Evolutionary conservation across 2,113 vertebrate genomes (phyloP), one percentile per base, ranked within the genome.

Genomic region (Indicator maculatus): DNA sequence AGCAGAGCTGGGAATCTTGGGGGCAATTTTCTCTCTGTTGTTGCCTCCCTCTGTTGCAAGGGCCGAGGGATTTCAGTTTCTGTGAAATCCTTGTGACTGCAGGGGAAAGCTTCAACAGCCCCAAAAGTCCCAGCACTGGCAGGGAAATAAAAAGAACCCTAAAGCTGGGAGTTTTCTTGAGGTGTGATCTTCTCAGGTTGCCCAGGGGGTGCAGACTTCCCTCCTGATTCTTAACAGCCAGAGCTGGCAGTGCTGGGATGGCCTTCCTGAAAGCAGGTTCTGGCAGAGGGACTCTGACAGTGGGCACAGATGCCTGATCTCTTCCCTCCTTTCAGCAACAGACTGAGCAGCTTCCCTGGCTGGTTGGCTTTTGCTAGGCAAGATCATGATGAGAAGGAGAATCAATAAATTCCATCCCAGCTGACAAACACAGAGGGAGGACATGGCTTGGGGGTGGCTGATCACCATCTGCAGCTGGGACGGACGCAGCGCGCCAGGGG

Each of bases 381-480:
- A 71, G 90, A 94, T 61, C 24, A n/a, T 9, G 36, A 82, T 3
- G 87, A 61, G 81, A 55, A 84, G 61, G 80, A 75, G 95, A 91
- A 95, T 95, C 94, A 39, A 95, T 95, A 93, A 81, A 96, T 96
- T 91, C 94, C 94, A 96, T 96, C 95, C 95, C 39, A 90, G 93
- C 91, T 93, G 86, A 83, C 86, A 94, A 86, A 31, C 0, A 23
- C 0, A 23, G 82, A 86, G 87, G 76, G 88, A 90, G 83, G 94
- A 86, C 90, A 91, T 93, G 39, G 93, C 93, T 96, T 77, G 96
- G 86, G 86, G 90, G 92, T 81, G 71, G 90, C 88, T 86, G 81
- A 95, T 88, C 92, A 92, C 71, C 95, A 88, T 88, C 80, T 92
- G 92, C 83, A 86, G 58, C 12, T 45, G 73, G 86, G 73, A 75